Evolutionary conservation across 2,797 vertebrate species (phyloP).

Genomic region (Pangasius djambal): DNA sequence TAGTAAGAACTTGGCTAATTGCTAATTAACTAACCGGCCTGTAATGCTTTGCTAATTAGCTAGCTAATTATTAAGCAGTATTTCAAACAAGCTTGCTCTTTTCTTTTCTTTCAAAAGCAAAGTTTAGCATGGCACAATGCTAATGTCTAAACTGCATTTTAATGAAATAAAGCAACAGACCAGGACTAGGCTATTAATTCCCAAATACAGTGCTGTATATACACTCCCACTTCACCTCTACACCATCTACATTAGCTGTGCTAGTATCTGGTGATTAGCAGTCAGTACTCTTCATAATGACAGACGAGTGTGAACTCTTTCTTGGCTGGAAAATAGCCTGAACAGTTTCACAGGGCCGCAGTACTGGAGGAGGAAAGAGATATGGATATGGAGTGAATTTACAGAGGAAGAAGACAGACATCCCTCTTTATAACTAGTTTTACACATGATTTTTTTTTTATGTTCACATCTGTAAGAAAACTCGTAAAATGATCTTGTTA

Average conservation of each 20-base stretch:
- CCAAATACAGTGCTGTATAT: not conserved
- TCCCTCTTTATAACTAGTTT: not conserved
- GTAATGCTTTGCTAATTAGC: not conserved
- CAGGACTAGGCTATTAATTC: not conserved
- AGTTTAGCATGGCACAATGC: not conserved
- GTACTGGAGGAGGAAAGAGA: not conserved
- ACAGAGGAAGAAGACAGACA: not conserved
- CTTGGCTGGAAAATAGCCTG: not conserved
- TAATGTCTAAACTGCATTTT: not conserved
- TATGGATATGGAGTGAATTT: not conserved
- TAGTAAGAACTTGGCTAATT: not conserved
- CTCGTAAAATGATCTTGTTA: not conserved
- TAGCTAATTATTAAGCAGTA: not conserved
- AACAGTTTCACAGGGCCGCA: not conserved
- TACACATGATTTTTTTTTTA: not conserved
- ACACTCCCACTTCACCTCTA: not conserved
- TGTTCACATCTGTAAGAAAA: not conserved
- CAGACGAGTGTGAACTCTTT: not conserved
- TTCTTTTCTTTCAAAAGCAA: not conserved
- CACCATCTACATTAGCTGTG: not conserved
- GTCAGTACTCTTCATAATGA: not conserved
- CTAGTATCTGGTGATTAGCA: not conserved
- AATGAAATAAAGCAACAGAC: not conserved
- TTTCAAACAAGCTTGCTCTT: not conserved
- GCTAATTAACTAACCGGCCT: not conserved